Base-by-base conservation (phyloP, 2,888 invertebrate species). In the Gymnoscelis rufifasciata region DNA sequence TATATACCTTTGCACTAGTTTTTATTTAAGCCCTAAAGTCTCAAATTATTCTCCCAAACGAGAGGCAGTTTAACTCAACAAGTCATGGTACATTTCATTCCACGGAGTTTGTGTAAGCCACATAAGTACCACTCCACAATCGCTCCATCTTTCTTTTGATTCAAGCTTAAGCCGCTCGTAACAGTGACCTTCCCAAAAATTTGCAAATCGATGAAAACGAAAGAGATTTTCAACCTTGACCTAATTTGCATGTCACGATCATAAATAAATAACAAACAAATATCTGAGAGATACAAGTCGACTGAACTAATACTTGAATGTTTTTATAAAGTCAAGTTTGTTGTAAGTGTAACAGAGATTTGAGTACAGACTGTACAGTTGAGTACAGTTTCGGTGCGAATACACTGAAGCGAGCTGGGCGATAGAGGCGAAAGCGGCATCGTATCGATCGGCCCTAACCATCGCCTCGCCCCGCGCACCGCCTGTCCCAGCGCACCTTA, bases 381-480 rank as follows among this genome's bases (percentile, higher is more conserved):
- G 59, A 59, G 60, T 58, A 60, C 60, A 59, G 60, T 57, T 44
- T 43, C 38, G 62, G 64, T 68, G 71, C 62, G 70, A 74, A 72
- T 66, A 74, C 66, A 71, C 60, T 64, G 69, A 67, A 71, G 67
- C 70, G 68, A 60, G 66, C 66, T 70, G 68, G 74, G 71, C 71
- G 68, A 76, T 71, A 77, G 76, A 74, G 71, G 74, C 77, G 73
- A 79, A 78, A 77, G 77, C 80, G 71, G 64, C 84, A 84, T 86
- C 83, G 64, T 86, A 86, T 86, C 84, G 86, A 86, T 84, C 86
- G 78, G 74, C 82, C 83, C 83, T 83, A 78, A 62, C 73, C 71
- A 65, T 71, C 67, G 61, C 66, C 70, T 67, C 65, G 61, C 28
- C 64, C 51, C 59, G 63, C 59, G 62, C 57, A 62, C 51, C 62